phyloP scores from a whole-genome alignment of 2,888 invertebrate genomes.

The Clitarchus hookeri region DNA sequence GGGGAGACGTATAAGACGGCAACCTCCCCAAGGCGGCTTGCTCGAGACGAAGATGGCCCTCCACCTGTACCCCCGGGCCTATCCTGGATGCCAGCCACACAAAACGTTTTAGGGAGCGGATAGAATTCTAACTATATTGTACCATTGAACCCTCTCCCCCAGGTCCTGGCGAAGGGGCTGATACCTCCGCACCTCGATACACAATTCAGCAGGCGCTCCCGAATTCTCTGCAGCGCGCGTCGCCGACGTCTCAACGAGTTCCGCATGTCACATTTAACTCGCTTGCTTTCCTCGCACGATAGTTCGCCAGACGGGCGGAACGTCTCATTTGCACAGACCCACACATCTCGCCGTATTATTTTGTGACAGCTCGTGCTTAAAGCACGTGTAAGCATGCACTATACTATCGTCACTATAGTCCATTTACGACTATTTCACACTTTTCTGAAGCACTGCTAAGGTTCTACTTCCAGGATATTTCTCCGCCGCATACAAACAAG shows the following conservation, averaged over 20 bases:
- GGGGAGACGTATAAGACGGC: neutral
- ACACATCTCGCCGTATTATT: too few relatives aligned
- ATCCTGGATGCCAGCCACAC: neutral
- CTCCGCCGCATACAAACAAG: too few relatives aligned
- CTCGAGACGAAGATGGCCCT: neutral
- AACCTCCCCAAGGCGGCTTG: neutral
- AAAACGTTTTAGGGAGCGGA: slow-evolving; percentile 11
- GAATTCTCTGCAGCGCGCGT: neutral
- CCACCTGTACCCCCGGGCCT: neutral
- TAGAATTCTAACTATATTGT: slow-evolving; percentile 18
- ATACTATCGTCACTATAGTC: too few relatives aligned
- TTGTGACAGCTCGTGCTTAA: too few relatives aligned
- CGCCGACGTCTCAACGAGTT: neutral
- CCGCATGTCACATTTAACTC: neutral
- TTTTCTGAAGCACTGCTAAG: too few relatives aligned
- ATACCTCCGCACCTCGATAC: neutral
- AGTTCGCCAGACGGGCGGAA: too few relatives aligned
- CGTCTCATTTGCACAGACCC: too few relatives aligned
- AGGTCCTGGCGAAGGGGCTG: neutral
- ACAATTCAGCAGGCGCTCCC: neutral
- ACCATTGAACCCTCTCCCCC: neutral
- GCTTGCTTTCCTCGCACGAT: too few relatives aligned
- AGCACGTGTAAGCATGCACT: too few relatives aligned
- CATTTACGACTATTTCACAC: too few relatives aligned
- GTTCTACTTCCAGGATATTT: too few relatives aligned